Base-by-base conservation (phyloP, 1,140 invertebrate genomes). In the Meloidogyne floridensis region DNA sequence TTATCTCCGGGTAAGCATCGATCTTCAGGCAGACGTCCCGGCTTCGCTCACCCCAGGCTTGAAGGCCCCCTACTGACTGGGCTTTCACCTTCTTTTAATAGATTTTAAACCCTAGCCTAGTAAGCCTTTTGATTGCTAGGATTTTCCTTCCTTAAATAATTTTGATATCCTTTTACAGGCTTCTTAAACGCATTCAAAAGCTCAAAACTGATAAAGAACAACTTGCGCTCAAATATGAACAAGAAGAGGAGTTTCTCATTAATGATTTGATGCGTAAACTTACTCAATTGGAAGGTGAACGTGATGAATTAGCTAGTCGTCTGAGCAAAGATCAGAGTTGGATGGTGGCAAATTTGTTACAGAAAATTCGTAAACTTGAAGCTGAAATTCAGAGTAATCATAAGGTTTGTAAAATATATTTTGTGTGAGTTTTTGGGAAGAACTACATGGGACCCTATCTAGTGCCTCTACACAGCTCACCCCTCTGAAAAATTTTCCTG, bases 371-470 rank as follows among this genome's bases (percentile, higher is more conserved):
- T 3, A 83, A 83, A 72, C 51, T 83, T 42, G 82, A 83, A 54
- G 82, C 82, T 18, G 82, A 83, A 77, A 83, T 83, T 59, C 82
- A 83, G 32, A 83, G 18, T 72, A 83, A 83, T 84, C 82, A 84
- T 56, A 83, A 83, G 71, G 42, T 81, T 15, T 42, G 0, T 80
- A 32, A 2, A 32, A 32, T 32, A 32, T 32, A 32, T 47, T 47
- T 47, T 47, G 47, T 1, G 2, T n/a, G 43, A 6, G 43, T 47
- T 47, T 47, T 47, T 47, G 47, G 7, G 32, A 32, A 32, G 20
- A 20, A 20, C 20, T 20, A 20, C 20, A 20, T 20, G 20, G 20
- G 20, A 20, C 20, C 1, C 20, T 20, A 20, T 20, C 20, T 20
- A 20, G 20, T 20, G 20, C 20, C 20, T 20, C 20, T 20, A 20